phyloP scores from a whole-genome alignment of 2,797 vertebrate species.

The Macrochelys suwanniensis region DNA sequence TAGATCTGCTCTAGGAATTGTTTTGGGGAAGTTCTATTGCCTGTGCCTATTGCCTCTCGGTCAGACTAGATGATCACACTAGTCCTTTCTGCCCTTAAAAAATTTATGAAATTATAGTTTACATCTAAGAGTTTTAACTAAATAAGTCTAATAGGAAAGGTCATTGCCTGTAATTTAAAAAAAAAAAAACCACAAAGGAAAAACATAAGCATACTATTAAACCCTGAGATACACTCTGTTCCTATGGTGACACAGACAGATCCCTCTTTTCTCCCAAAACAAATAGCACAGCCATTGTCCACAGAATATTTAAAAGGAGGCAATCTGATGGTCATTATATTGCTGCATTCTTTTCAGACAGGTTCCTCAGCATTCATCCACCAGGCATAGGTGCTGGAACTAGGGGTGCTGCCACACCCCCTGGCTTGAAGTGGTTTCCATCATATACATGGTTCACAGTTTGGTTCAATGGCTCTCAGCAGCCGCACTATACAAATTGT shows the following conservation, averaged over 20 bases:
- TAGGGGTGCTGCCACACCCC: no score
- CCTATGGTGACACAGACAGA: fast-evolving
- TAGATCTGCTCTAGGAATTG: background rate
- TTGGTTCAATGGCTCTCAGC: no score
- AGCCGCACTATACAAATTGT: no score
- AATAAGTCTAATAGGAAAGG: background rate
- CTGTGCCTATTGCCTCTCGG: background rate
- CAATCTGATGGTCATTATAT: background rate
- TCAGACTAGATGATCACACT: background rate
- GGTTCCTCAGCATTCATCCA: background rate
- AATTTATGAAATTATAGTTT: background rate
- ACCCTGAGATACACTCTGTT: fast-evolving
- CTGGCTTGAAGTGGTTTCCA: no score
- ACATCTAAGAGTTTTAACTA: background rate
- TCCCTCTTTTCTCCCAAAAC: background rate
- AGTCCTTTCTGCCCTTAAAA: background rate
- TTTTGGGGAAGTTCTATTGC: background rate
- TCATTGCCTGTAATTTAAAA: background rate
- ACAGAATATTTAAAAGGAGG: background rate
- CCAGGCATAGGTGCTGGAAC: background rate
- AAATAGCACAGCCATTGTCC: background rate
- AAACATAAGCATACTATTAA: background rate
- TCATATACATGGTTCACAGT: no score
- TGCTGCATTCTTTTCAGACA: background rate
- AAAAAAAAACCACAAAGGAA: background rate